These are phyloP conservation scores for Odontothrips loti DNA, from an alignment of 2,888 invertebrate species.

Conservation along the genomic window DNA sequence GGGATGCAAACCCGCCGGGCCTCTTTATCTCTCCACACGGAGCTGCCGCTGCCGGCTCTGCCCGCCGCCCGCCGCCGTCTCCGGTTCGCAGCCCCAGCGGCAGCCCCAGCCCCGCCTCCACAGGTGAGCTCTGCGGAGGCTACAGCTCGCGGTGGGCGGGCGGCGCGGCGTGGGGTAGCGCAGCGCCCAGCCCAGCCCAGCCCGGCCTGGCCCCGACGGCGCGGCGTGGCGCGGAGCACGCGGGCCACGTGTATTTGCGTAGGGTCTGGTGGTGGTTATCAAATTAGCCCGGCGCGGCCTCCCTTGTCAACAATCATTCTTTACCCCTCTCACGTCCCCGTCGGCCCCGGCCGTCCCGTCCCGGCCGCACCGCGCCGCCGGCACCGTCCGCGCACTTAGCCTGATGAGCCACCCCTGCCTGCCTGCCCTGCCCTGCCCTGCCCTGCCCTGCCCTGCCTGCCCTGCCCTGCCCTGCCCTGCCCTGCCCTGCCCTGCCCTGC, in stretches of 20 bases:
- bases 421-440: too few relatives aligned
- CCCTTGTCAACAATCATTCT: constrained; percentile 11
- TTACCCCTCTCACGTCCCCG: constrained; percentile 3
- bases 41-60: not conserved
- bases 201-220: too few relatives aligned
- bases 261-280: not conserved
- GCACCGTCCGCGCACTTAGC: not conserved
- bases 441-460: not conserved
- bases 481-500: not conserved
- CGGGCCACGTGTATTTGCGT: not conserved
- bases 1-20: too few relatives aligned
- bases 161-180: not conserved
- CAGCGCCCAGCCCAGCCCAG: too few relatives aligned
- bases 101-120: too few relatives aligned
- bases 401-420: constrained; percentile 8
- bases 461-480: too few relatives aligned
- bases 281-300: not conserved
- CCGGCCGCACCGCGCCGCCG: not conserved
- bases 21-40: too few relatives aligned
- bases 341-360: not conserved
- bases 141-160: not conserved
- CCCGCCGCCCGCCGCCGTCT: not conserved
- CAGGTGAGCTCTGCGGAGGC: too few relatives aligned
- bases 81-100: not conserved
- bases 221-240: not conserved